Conservation (phyloP, 2,797 vertebrate species). For the Microchirus variegatus region DNA sequence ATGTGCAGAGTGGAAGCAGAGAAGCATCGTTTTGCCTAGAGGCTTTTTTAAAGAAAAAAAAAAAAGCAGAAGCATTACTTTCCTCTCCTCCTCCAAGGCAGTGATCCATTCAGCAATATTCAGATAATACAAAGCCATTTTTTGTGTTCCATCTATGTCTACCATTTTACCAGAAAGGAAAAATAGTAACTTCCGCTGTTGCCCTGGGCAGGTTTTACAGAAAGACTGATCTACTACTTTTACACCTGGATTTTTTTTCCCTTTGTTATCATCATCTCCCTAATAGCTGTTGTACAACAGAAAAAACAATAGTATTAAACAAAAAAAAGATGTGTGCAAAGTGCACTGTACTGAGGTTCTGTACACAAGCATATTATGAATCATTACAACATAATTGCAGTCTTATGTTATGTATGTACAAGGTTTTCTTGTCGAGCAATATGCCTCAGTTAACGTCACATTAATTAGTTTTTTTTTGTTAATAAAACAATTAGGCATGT, state of each 20-base stretch:
- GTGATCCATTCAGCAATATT: constrained; percentile 23
- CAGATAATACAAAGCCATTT: constrained; percentile 1
- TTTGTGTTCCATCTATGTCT: constrained; percentile 17
- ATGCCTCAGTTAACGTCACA: too few relatives aligned
- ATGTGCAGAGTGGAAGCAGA: constrained; percentile 14
- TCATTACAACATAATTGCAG: not conserved
- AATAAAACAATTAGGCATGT: too few relatives aligned
- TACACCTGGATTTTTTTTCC: not conserved
- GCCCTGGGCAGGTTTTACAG: not conserved
- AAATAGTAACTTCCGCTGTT: not conserved
- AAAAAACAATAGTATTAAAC: constrained; percentile 26
- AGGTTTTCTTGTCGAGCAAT: too few relatives aligned
- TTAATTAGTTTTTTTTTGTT: too few relatives aligned
- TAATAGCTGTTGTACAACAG: constrained; percentile 5
- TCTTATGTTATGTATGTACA: too few relatives aligned
- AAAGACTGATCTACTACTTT: not conserved
- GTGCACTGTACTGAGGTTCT: constrained; percentile 12
- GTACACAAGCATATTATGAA: constrained; percentile 1
- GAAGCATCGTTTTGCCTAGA: constrained; percentile 25
- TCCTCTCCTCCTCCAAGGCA: constrained; percentile 31
- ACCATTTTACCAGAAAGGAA: constrained; percentile 7
- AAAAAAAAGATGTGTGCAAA: constrained; percentile 24
- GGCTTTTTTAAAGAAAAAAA: not conserved
- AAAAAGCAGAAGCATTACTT: constrained; percentile 4
- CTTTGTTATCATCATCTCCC: constrained; percentile 30